Conservation (phyloP, 2,888 invertebrate species). For the Drosophila eohydei region DNA sequence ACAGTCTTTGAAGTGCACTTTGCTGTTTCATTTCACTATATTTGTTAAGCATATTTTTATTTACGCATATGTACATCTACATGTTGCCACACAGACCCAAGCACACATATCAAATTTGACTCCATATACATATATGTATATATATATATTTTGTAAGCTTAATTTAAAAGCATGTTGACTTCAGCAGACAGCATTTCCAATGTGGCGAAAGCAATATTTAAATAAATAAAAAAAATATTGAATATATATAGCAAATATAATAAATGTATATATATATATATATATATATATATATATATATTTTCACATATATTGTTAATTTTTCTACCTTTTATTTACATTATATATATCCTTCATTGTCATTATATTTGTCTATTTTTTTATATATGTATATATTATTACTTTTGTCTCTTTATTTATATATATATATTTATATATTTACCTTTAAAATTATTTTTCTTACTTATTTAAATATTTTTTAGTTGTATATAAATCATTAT, state of each 20-base stretch:
- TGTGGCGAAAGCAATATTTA: background rate
- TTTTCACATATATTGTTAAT: too few relatives aligned
- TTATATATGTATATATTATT: too few relatives aligned
- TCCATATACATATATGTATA: background rate
- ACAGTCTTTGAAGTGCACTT: constrained; percentile 79
- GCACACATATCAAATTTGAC: constrained; percentile 18
- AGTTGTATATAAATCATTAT: too few relatives aligned
- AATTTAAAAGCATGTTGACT: background rate
- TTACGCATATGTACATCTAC: constrained; percentile 32
- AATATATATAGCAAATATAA: background rate
- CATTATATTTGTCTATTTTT: too few relatives aligned
- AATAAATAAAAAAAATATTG: background rate
- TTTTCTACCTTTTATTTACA: too few relatives aligned
- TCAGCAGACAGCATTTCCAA: background rate
- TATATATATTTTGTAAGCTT: constrained; percentile 4
- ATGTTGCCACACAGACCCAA: constrained; percentile 24
- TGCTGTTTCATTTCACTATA: constrained; percentile 80
- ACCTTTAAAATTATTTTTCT: too few relatives aligned
- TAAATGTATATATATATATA: background rate
- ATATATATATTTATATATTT: too few relatives aligned
- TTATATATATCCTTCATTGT: too few relatives aligned
- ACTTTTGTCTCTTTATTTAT: too few relatives aligned
- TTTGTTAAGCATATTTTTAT: constrained; percentile 75
- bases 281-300: too few relatives aligned
- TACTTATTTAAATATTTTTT: too few relatives aligned